These are phyloP conservation scores for Eurytoma californica DNA, from an alignment of 2,888 invertebrate species.

Conservation along the genomic window DNA sequence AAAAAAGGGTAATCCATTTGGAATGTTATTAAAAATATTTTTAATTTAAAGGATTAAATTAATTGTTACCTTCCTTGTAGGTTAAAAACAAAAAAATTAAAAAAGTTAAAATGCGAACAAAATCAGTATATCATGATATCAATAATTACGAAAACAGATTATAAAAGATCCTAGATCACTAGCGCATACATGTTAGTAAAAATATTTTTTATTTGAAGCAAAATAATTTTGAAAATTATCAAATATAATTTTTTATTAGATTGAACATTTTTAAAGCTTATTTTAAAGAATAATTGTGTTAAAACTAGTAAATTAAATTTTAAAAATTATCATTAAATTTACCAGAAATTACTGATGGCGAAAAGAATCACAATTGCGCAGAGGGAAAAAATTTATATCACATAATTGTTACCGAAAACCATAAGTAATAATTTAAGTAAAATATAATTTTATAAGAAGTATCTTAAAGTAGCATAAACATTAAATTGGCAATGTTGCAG, in stretches of 20 bases:
- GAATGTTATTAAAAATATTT: slow-evolving; percentile 24
- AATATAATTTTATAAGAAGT: too few relatives aligned
- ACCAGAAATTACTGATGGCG: slow-evolving; percentile 72
- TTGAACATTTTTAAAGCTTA: not conserved
- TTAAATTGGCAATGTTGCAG: not conserved
- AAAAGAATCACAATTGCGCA: slow-evolving; percentile 70
- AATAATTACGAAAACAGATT: too few relatives aligned
- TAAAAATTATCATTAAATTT: not conserved
- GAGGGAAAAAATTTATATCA: slow-evolving; percentile 55
- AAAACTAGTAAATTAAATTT: not conserved
- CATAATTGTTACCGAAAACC: too few relatives aligned
- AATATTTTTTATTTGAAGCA: not conserved
- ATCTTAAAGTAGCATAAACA: not conserved
- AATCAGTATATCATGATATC: not conserved
- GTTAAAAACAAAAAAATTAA: not conserved
- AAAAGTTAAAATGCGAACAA: not conserved
- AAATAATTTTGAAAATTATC: not conserved
- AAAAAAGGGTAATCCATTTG: slow-evolving; percentile 58
- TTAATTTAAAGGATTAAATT: not conserved
- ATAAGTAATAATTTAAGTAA: too few relatives aligned
- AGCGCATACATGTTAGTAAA: too few relatives aligned
- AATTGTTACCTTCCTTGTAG: too few relatives aligned
- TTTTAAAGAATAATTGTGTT: not conserved
- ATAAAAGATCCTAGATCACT: too few relatives aligned
- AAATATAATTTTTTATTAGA: too few relatives aligned